Percentiles rank a stretch among this genome's conserved stretches.
phyloP scores from a whole-genome alignment of 2,888 invertebrate genomes.

The Campaea margaritaria region DNA sequence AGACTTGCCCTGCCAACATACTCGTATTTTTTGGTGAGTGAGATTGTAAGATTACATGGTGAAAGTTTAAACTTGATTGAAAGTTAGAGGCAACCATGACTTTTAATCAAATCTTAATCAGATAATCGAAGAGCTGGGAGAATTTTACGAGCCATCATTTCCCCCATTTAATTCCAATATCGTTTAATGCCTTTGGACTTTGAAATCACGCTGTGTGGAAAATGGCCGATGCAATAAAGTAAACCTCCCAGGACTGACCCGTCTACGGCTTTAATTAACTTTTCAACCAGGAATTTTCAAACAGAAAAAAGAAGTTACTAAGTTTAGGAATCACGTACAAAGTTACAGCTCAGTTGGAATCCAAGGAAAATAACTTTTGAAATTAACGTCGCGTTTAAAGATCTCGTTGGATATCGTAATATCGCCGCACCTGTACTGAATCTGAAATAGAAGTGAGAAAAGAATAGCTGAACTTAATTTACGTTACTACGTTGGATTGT shows the following conservation, averaged over 20 bases:
- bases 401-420: slow-evolving; percentile 38
- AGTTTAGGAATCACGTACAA: slow-evolving; percentile 57
- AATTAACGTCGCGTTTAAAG: slow-evolving; percentile 44
- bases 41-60: too few relatives aligned
- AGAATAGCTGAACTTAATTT: slow-evolving; percentile 11
- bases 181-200: slow-evolving; percentile 49
- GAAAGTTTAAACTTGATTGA: neutral
- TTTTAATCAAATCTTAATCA: neutral
- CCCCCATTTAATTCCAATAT: slow-evolving; percentile 43
- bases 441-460: slow-evolving; percentile 22
- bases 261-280: slow-evolving; percentile 80
- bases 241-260: slow-evolving; percentile 74
- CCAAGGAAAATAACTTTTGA: slow-evolving; percentile 46
- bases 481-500: slow-evolving; percentile 1
- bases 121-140: neutral
- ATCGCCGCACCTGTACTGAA: slow-evolving; percentile 39
- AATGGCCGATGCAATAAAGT: slow-evolving; percentile 76
- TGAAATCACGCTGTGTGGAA: slow-evolving; percentile 60
- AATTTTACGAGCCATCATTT: slow-evolving; percentile 20
- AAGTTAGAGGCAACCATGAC: neutral
- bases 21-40: too few relatives aligned
- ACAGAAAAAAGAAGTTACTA: slow-evolving; percentile 62
- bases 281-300: slow-evolving; percentile 72
- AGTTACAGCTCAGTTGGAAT: slow-evolving; percentile 51
- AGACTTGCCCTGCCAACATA: too few relatives aligned